Evolutionary conservation across 2,113 vertebrate genomes (phyloP).

Genomic region (Hystrix brachyura): DNA sequence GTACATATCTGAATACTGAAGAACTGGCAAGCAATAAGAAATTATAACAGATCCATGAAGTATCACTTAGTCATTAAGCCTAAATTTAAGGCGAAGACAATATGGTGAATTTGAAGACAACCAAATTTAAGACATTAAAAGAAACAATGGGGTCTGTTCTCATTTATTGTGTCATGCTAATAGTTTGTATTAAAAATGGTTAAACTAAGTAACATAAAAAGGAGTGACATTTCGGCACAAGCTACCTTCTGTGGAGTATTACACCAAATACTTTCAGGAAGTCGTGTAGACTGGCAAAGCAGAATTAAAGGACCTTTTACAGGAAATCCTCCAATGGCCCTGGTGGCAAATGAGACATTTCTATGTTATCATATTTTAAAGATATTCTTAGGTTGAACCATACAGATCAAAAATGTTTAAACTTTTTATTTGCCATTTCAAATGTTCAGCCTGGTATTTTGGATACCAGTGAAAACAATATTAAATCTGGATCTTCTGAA

Average conservation of each 20-base stretch:
- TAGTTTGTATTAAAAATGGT: background rate
- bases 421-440: background rate
- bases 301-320: background rate
- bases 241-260: background rate
- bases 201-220: conserved; percentile 6
- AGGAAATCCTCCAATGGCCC: background rate
- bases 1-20: background rate
- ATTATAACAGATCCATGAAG: background rate
- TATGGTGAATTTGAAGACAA: background rate
- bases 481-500: background rate
- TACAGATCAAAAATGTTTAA: background rate
- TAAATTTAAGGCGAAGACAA: background rate
- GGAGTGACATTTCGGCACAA: background rate
- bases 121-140: background rate
- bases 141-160: background rate
- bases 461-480: background rate
- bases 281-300: background rate
- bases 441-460: background rate
- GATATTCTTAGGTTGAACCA: too few species aligned
- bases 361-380: background rate
- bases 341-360: background rate
- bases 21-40: background rate
- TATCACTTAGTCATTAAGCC: background rate
- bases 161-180: background rate
- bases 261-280: background rate